Evolutionary conservation across 92 coral and sea anemone species (phyloP).

Genomic region (Actinostola sp.): DNA sequence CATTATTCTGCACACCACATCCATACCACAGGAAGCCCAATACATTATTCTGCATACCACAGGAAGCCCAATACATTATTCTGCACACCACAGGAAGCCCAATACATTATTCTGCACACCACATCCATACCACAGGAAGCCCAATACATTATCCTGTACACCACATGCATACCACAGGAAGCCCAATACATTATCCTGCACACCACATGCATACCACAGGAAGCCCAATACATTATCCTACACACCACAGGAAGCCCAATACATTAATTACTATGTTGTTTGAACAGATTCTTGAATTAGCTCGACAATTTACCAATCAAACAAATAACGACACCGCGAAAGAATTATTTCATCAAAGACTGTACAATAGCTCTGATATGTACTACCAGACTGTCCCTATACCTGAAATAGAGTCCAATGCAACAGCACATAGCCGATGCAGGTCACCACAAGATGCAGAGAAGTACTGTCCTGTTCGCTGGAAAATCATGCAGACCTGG

Average conservation of each 20-base stretch:
- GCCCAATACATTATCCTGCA: too few relatives aligned
- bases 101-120: too few relatives aligned
- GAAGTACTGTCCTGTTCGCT: conserved; percentile 80
- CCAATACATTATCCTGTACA: too few relatives aligned
- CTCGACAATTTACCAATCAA: conserved; percentile 54
- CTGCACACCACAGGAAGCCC: too few relatives aligned
- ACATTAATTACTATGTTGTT: background rate
- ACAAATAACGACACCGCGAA: conserved; percentile 47
- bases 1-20: too few relatives aligned
- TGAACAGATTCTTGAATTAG: conserved; percentile 70
- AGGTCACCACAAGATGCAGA: conserved; percentile 49
- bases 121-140: too few relatives aligned
- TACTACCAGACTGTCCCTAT: conserved; percentile 30
- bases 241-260: too few relatives aligned
- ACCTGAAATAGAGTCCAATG: conserved; percentile 80
- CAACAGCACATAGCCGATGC: conserved; percentile 70
- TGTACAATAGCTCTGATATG: conserved; percentile 50
- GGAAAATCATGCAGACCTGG: conserved; percentile 89
- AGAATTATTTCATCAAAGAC: conserved; percentile 42
- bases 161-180: too few relatives aligned
- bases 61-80: too few relatives aligned
- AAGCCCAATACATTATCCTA: background rate
- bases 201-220: too few relatives aligned
- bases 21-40: too few relatives aligned
- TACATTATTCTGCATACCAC: too few relatives aligned